These are phyloP conservation scores for Meriones psammophilus DNA, from an alignment of 2,797 vertebrate genomes.

Conservation along the genomic window DNA sequence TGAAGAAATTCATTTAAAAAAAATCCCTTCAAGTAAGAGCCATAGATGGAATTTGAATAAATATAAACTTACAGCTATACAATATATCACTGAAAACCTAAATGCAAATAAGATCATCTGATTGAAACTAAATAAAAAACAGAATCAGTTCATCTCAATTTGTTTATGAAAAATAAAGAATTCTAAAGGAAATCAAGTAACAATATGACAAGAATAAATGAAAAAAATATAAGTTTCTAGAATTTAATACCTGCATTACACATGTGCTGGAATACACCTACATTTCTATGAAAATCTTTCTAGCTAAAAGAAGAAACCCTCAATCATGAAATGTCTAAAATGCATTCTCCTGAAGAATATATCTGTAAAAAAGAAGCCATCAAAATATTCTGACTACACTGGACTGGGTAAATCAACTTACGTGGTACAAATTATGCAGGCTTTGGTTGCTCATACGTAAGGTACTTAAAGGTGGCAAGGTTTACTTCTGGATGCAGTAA, in stretches of 20 bases:
- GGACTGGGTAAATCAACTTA: neutral
- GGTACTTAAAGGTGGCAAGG: neutral
- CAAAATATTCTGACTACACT: neutral
- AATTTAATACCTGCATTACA: neutral
- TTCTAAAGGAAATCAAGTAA: neutral
- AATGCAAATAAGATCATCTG: neutral
- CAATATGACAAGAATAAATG: neutral
- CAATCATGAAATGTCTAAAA: neutral
- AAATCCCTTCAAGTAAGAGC: neutral
- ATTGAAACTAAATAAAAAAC: neutral
- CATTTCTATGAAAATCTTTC: neutral
- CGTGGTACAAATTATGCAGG: neutral
- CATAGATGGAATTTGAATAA: neutral
- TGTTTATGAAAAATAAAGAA: neutral
- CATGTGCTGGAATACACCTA: neutral
- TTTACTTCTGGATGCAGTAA: rapidly evolving
- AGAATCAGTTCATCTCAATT: neutral
- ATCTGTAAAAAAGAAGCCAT: neutral
- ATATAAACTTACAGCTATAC: neutral
- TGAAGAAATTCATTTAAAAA: neutral
- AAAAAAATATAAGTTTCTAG: neutral
- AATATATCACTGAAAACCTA: neutral
- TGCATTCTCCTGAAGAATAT: neutral
- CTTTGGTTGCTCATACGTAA: neutral
- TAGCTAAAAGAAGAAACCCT: neutral